Conservation (phyloP, 2,888 invertebrate genomes). For the Bombylius discolor region DNA sequence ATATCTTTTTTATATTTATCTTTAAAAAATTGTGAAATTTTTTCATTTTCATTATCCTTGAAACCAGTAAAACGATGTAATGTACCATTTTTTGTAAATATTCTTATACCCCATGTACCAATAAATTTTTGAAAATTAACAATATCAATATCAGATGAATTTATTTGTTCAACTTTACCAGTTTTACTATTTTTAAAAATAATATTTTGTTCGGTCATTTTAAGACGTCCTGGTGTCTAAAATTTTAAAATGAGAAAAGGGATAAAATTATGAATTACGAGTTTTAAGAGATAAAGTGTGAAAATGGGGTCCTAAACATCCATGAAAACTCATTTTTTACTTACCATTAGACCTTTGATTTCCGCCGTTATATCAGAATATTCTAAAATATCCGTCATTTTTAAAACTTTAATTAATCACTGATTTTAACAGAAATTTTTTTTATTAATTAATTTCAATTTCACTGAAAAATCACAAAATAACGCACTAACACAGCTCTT, state of each 20-base stretch:
- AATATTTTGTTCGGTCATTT: constrained; percentile 80
- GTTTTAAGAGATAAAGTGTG: not conserved
- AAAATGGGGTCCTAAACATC: no score
- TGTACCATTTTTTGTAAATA: constrained; percentile 80
- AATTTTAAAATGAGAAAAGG: not conserved
- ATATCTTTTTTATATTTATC: constrained; percentile 72
- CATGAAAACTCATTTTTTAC: constrained; percentile 18
- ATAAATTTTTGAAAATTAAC: constrained; percentile 89
- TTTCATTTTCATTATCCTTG: constrained; percentile 85
- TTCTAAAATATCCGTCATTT: constrained; percentile 60
- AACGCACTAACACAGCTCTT: no score
- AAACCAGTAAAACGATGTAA: constrained; percentile 89
- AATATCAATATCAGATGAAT: constrained; percentile 70
- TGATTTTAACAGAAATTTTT: no score
- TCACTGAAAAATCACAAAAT: no score
- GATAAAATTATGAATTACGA: not conserved
- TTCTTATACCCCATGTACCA: constrained; percentile 75
- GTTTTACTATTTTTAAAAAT: constrained; percentile 93
- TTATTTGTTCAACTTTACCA: constrained; percentile 87
- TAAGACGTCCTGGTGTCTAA: constrained; percentile 80
- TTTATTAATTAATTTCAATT: no score
- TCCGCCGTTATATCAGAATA: constrained; percentile 75
- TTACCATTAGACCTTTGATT: constrained; percentile 78
- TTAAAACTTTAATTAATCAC: not conserved
- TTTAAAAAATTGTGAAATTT: constrained; percentile 78